Evolutionary conservation across 2,797 vertebrate genomes (phyloP), one percentile per base, ranked within the genome.

Genomic region (Anguilla marmorata): DNA sequence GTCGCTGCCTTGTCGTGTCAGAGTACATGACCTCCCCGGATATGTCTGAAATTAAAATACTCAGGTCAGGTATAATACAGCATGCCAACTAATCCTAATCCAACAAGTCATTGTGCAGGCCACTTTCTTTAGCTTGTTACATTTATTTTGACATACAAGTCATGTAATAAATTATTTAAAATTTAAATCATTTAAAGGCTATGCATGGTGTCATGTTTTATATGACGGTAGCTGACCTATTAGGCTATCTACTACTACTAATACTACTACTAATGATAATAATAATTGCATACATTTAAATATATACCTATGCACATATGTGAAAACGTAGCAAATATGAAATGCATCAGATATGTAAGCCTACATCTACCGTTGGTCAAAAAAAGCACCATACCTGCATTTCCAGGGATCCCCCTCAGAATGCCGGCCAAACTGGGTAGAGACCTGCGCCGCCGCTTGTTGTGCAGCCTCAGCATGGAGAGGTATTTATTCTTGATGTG

Each of bases 401-500:
- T 97, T 48, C 97, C 97, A 0, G 97, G 96, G 90, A 97, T 96
- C 2, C 96, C 97, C 89, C 97, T 96, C 90, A 98, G 93, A 90
- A 98, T 98, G 86, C 97, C 96, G 0, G 96, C 97, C 91, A 98
- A 92, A 90, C 97, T 98, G 0, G 98, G 97, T 86, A 97, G 89
- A 14, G 95, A 95, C 90, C 97, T 95, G 72, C 95, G 95, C 88
- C 91, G 95, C 88, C 95, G 94, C 93, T 96, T 95, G 91, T 94
- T 94, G 90, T 85, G 88, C 82, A 93, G 93, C 90, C 96, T 96
- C 92, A 98, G 92, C 97, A 98, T 95, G 86, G 96, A 96, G 76
- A 94, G 5, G 90, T 98, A 98, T 84, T 97, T 98, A 90, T 92
- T 97, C 93, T 91, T 95, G 14, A 97, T 76, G 0, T 96, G 96